Evolutionary conservation across 1,140 invertebrate genomes (phyloP).

Genomic region (Drosophila simulans): DNA sequence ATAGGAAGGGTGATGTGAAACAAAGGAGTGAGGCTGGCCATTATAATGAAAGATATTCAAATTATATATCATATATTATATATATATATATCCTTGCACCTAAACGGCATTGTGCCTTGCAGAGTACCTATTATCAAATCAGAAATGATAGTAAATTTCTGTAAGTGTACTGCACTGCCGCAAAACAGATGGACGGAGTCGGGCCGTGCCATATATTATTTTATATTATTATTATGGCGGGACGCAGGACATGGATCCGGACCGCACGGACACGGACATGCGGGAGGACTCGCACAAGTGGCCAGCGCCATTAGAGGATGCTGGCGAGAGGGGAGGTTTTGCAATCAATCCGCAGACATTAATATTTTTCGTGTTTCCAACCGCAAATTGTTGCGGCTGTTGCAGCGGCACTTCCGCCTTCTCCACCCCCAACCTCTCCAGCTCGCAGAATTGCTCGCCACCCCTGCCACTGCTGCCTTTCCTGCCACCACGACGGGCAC

Average conservation of each 20-base stretch:
- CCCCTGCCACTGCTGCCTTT: background rate
- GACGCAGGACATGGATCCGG: constrained; percentile 35
- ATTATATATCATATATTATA: no score
- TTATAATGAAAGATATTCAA: no score
- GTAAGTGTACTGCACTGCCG: constrained; percentile 31
- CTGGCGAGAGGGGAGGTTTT: constrained; percentile 11
- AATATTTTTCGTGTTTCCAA: constrained; percentile 83
- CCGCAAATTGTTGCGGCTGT: constrained; percentile 80
- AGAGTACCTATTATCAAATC: background rate
- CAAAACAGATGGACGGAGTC: constrained; percentile 49
- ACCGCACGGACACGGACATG: constrained; percentile 49
- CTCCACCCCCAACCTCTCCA: background rate
- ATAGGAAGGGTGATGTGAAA: no score
- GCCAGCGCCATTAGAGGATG: constrained; percentile 40
- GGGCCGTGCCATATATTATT: constrained; percentile 71
- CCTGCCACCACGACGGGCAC: background rate
- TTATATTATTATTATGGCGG: constrained; percentile 77
- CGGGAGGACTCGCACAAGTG: constrained; percentile 67
- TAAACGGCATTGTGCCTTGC: no score
- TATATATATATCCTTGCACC: no score
- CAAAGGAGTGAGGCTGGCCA: no score
- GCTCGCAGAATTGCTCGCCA: constrained; percentile 7
- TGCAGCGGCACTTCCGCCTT: constrained; percentile 44
- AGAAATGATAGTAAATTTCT: background rate
- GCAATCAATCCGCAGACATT: constrained; percentile 83